These are phyloP conservation scores for Porites cylindrica DNA, from an alignment of 92 coral and sea anemone genomes.

Conservation along the genomic window DNA sequence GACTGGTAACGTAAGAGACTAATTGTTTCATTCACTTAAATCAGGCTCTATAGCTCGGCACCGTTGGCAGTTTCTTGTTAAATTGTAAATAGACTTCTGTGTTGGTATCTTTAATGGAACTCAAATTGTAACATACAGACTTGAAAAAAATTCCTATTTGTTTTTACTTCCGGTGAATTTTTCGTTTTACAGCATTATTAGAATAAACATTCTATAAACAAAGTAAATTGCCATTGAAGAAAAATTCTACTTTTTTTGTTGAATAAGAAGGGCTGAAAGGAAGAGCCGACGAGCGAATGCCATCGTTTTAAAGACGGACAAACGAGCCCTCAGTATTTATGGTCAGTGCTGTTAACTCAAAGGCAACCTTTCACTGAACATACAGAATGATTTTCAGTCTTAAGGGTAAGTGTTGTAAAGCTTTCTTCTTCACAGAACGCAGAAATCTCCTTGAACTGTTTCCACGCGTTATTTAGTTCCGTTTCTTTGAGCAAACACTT, in stretches of 20 bases:
- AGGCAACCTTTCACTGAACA: no score
- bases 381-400: no score
- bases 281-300: neutral
- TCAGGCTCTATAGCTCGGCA: constrained; percentile 52
- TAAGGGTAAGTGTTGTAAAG: no score
- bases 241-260: neutral
- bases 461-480: no score
- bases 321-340: neutral
- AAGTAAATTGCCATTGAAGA: constrained; percentile 29
- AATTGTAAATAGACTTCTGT: constrained; percentile 53
- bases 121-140: constrained; percentile 28
- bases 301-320: neutral
- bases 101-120: constrained; percentile 47
- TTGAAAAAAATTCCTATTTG: constrained; percentile 4
- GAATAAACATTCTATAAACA: constrained; percentile 33
- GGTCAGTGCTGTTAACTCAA: neutral
- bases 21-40: neutral
- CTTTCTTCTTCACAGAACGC: no score
- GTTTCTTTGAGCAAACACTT: no score
- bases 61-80: constrained; percentile 37
- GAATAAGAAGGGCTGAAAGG: constrained; percentile 4
- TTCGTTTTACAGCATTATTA: constrained; percentile 11
- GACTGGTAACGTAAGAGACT: neutral
- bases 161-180: constrained; percentile 19
- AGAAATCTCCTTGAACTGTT: no score